Percentiles rank a stretch among this genome's conserved stretches.
These are phyloP conservation scores for Sardina pilchardus DNA, from an alignment of 2,113 vertebrate species.

Conservation along the genomic window DNA sequence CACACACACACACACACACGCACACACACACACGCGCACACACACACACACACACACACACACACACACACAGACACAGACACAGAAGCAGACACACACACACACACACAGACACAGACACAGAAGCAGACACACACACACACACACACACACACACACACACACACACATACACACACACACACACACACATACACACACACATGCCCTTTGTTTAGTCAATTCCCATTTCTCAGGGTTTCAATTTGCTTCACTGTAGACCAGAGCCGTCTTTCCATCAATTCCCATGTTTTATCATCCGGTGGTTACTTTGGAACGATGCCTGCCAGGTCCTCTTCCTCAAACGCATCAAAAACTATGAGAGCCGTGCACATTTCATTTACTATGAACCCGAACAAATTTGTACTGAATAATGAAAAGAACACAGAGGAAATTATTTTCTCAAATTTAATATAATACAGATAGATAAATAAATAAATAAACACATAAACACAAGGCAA, in stretches of 20 bases:
- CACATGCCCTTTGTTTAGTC: background rate
- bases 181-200: background rate
- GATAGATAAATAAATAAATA: background rate
- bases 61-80: background rate
- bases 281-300: background rate
- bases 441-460: background rate
- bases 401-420: slow-evolving; percentile 7
- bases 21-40: background rate
- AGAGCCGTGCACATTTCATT: background rate
- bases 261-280: background rate
- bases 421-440: slow-evolving; percentile 9
- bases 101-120: slow-evolving; percentile 7
- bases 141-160: slow-evolving; percentile 9
- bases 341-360: background rate
- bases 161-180: slow-evolving; percentile 4
- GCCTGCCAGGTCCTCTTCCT: background rate
- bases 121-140: no score
- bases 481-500: background rate
- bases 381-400: background rate
- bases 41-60: slow-evolving; percentile 7
- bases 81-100: background rate
- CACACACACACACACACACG: background rate
- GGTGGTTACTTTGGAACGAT: background rate
- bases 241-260: background rate
- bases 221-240: background rate